Percentiles rank a stretch among this genome's conserved stretches.
phyloP scores from a whole-genome alignment of 2,888 invertebrate genomes.

The Bugulina stolonifera region DNA sequence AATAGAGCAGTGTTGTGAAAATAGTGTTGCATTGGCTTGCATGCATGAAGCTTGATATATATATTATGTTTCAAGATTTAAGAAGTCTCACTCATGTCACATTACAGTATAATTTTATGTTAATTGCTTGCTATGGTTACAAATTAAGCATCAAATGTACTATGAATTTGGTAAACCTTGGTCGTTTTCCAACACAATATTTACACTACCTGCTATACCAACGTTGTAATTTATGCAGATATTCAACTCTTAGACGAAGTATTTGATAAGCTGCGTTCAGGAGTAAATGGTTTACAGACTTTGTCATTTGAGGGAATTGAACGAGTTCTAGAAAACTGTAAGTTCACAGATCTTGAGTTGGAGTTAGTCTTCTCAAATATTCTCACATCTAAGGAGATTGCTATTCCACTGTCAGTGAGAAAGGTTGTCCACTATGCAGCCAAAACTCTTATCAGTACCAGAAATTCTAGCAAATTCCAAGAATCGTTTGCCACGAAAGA shows the following conservation, averaged over 20 bases:
- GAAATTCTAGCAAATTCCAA: not conserved
- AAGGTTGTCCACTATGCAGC: not conserved
- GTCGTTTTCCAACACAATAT: too few species aligned
- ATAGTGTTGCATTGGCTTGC: too few species aligned
- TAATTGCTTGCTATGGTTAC: too few species aligned
- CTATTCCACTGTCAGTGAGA: not conserved
- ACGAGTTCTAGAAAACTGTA: not conserved
- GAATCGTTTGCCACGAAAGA: not conserved
- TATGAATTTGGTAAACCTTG: too few species aligned
- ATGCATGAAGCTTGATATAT: too few species aligned
- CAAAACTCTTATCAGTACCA: not conserved
- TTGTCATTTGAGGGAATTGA: not conserved
- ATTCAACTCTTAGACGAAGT: not conserved
- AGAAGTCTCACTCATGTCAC: too few species aligned
- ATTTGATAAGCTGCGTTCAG: not conserved
- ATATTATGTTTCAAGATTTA: too few species aligned
- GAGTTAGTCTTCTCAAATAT: not conserved
- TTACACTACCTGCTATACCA: too few species aligned
- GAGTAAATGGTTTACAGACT: not conserved
- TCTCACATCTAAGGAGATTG: not conserved
- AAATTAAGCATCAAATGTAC: too few species aligned
- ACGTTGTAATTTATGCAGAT: not conserved
- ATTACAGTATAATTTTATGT: too few species aligned
- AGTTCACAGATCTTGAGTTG: not conserved
- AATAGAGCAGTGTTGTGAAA: too few species aligned